Percentiles rank a stretch among this genome's conserved stretches.
phyloP scores from a whole-genome alignment of 1,140 invertebrate genomes.

The Drosophila ambigua region DNA sequence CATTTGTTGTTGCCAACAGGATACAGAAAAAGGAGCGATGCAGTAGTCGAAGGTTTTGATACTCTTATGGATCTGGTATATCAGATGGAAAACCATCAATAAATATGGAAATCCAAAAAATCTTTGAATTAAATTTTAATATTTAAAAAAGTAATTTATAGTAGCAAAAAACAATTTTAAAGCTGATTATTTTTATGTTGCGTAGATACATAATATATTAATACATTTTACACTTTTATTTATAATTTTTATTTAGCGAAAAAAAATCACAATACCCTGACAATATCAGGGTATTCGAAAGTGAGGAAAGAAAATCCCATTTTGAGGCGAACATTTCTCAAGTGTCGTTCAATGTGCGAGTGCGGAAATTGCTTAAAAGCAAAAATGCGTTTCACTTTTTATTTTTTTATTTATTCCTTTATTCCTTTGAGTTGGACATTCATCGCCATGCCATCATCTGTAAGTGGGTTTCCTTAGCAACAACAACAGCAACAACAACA shows the following conservation, averaged over 20 bases:
- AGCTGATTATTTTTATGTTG: too few species aligned
- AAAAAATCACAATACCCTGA: too few species aligned
- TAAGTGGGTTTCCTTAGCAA: too few species aligned
- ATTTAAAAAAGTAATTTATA: too few species aligned
- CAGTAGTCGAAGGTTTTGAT: not conserved
- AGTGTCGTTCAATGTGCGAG: constrained; percentile 53
- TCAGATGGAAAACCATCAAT: too few species aligned
- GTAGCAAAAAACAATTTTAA: too few species aligned
- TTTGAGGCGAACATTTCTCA: constrained; percentile 40
- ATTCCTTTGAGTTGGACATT: constrained; percentile 25
- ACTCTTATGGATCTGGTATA: not conserved
- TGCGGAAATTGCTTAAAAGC: constrained; percentile 76
- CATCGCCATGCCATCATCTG: not conserved
- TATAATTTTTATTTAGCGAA: too few species aligned
- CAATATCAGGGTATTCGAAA: too few species aligned
- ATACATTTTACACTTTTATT: too few species aligned
- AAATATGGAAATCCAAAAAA: too few species aligned
- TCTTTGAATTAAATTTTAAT: too few species aligned
- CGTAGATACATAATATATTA: too few species aligned
- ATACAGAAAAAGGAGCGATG: constrained; percentile 1
- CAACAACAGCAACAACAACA: not conserved
- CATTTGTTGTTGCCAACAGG: constrained; percentile 51
- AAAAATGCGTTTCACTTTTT: constrained; percentile 52
- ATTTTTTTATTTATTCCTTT: constrained; percentile 27
- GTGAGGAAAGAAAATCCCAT: constrained; percentile 54